Evolutionary conservation across 2,888 invertebrate species (phyloP), one percentile per base, ranked within the genome.

Genomic region (Lasioglossum marginatum): DNA sequence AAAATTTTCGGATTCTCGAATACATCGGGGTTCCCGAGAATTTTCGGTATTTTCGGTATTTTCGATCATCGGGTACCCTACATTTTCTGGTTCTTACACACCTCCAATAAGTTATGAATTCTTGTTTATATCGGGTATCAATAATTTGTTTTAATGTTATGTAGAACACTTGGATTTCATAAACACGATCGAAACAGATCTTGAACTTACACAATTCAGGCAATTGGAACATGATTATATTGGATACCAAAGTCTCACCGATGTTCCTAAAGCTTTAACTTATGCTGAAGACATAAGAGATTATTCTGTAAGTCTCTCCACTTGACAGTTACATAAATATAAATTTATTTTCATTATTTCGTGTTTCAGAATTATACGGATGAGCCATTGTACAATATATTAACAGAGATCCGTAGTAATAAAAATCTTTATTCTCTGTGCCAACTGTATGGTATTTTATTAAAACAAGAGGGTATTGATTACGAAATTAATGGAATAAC

Each of bases 131-230:
- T 74, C 79, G 68, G 34, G 23, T 82, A 81, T 79, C 80, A 74
- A 77, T 73, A 40, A 34, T 43, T 77, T 43, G 83, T 72, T 78
- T 66, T 73, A 68, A 31, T 85, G 70, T 85, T 85, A 40, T 78
- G 66, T 91, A 97, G 99, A 99, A 95, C 99, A 99, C 96, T 96
- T 99, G 95, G 99, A 99, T 96, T 99, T 99, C 95, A 97, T 99
- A 97, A 98, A 97, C 94, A 95, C 95, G 2, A 93, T 96, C 70
- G 97, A 98, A 91, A 97, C 97, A 82, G 97, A 97, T 94, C 96
- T 97, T 81, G 97, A 94, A 80, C 97, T 98, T 93, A 97, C 96
- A 10, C 97, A 98, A 87, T 99, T 99, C 95, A 97, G 97, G 86
- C 99, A 99, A 95, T 95, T 99, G 84, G 97, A 98, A 94, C 98